phyloP scores from a whole-genome alignment of 2,888 invertebrate genomes.

The Leptopterna dolabrata region DNA sequence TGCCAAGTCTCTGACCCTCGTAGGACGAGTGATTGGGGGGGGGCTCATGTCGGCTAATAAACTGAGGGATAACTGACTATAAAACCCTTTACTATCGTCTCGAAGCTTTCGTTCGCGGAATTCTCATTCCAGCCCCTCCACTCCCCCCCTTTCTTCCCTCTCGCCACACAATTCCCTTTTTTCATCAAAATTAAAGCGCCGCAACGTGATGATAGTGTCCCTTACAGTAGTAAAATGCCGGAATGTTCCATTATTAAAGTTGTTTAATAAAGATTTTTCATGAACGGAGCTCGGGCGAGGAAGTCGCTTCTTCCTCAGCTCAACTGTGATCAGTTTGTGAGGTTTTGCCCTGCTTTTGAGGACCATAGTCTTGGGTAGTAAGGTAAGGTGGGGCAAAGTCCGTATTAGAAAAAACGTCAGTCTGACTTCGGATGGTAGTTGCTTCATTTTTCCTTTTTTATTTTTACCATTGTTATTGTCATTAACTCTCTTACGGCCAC shows the following conservation, averaged over 20 bases:
- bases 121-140: neutral
- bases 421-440: too few relatives aligned
- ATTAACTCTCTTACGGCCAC: too few relatives aligned
- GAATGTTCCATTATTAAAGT: slow-evolving; percentile 31
- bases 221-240: slow-evolving; percentile 11
- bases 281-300: neutral
- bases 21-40: neutral
- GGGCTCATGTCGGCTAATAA: slow-evolving; percentile 36
- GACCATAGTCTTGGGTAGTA: too few relatives aligned
- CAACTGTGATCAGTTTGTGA: neutral
- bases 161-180: neutral
- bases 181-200: slow-evolving; percentile 43
- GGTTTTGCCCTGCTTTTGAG: too few relatives aligned
- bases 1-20: neutral
- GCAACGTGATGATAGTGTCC: slow-evolving; percentile 30
- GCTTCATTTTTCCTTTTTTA: too few relatives aligned
- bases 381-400: too few relatives aligned
- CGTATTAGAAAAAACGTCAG: too few relatives aligned
- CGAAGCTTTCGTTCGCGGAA: slow-evolving; percentile 23
- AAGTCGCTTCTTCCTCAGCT: neutral
- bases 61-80: slow-evolving; percentile 42
- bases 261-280: slow-evolving; percentile 33
- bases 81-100: slow-evolving; percentile 43
- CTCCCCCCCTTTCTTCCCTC: neutral
- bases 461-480: too few relatives aligned